A percentile compares a stretch with the other conserved stretches of the same genome.
Conservation (phyloP, 2,888 invertebrate genomes). For the Zaprionus bogoriensis region DNA sequence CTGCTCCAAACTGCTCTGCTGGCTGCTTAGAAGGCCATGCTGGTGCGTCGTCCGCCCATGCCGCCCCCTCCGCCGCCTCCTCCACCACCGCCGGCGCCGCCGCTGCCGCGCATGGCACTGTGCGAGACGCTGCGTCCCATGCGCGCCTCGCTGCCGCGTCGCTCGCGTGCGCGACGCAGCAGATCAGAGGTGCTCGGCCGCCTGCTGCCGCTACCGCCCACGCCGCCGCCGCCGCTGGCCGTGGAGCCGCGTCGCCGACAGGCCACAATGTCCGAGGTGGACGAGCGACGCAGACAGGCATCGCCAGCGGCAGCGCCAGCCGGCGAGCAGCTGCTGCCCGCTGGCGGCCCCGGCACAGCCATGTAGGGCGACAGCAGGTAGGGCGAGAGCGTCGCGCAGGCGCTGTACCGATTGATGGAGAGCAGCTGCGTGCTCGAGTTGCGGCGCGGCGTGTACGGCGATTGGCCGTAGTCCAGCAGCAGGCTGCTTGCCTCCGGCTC, state of each 20-base stretch:
- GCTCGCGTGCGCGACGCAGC: constrained; percentile 81
- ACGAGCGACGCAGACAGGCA: constrained; percentile 79
- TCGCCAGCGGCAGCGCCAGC: constrained; percentile 9
- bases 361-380: constrained; percentile 80
- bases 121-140: constrained; percentile 83
- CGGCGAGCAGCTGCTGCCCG: constrained; percentile 6
- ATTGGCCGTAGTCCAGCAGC: constrained; percentile 79
- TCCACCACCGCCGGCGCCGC: constrained; percentile 59
- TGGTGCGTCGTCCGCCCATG: constrained; percentile 80
- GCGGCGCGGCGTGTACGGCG: constrained; percentile 79
- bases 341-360: constrained; percentile 10
- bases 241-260: constrained; percentile 73
- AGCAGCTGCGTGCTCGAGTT: constrained; percentile 75
- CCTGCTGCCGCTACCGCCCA: constrained; percentile 75
- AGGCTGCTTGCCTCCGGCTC: constrained; percentile 46
- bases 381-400: constrained; percentile 70
- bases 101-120: constrained; percentile 68
- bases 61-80: constrained; percentile 61
- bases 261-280: constrained; percentile 82
- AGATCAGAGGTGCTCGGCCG: constrained; percentile 82
- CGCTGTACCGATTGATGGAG: constrained; percentile 66
- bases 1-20: background rate
- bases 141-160: constrained; percentile 81
- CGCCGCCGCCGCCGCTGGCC: constrained; percentile 70
- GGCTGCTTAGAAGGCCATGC: constrained; percentile 80